Evolutionary conservation across 2,113 vertebrate genomes (phyloP), one percentile per base, ranked within the genome.

Genomic region (Lasiurus borealis): DNA sequence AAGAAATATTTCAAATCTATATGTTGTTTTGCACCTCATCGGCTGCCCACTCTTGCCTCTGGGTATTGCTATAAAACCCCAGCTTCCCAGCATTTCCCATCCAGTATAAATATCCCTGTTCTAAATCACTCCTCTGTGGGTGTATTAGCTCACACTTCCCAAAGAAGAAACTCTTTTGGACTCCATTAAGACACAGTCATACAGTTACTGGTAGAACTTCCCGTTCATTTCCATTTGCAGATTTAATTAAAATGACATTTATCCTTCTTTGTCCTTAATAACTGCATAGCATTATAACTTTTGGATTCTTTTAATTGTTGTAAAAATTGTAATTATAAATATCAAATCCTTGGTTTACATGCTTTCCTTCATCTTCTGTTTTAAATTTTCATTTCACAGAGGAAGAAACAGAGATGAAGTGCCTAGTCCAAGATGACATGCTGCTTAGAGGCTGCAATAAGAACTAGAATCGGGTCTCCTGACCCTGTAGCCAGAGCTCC

Each of bases 81-180:
- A 29, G 68, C 83, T 93, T 93, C 92, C 90, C 77, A 90, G 88
- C 57, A 40, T 88, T 95, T 95, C 90, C 93, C 85, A 81, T 97
- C 92, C 72, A 96, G 78, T 95, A 96, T 94, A 96, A 96, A 96
- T 95, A 95, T 90, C 85, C 12, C 69, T 71, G 46, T 80, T 84
- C 78, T 88, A 90, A 92, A 92, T 96, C 88, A 97, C 95, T 92
- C 77, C n/a, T 85, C 77, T 95, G 95, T 96, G 88, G 92, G 90
- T 92, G 83, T 92, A 96, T 97, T 95, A 97, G 82, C 85, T 96
- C 95, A 94, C 85, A 88, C 82, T 95, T 97, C 95, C 75, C 94
- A 95, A 97, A 97, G 94, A 97, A 92, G 85, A 95, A 88, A 95
- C 57, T 90, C 93, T 91, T 97, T 83, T 31, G 78, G 88, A 92